Percentiles rank a stretch among this genome's conserved stretches.
phyloP scores from a whole-genome alignment of 2,797 vertebrate genomes.

The Onychomys leucogaster region DNA sequence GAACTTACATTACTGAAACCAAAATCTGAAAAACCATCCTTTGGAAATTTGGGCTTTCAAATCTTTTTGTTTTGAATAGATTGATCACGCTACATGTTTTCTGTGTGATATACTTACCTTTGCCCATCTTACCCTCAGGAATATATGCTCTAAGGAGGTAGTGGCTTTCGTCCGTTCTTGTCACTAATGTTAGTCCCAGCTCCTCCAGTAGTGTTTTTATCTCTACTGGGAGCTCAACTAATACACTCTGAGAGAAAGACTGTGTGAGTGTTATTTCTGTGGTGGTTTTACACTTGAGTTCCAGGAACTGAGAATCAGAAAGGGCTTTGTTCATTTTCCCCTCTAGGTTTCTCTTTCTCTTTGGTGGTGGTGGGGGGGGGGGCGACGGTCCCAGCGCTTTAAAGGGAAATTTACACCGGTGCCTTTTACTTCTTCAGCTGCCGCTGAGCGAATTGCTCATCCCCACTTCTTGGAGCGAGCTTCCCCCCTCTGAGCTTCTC shows the following conservation, averaged over 20 bases:
- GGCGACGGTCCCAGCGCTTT: neutral
- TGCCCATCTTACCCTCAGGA: neutral
- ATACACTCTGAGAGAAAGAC: neutral
- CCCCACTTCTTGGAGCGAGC: conserved; percentile 56
- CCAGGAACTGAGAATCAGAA: neutral
- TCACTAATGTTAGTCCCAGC: no score
- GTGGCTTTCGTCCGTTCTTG: neutral
- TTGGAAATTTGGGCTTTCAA: neutral
- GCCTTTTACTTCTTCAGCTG: conserved; percentile 38
- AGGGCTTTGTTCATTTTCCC: neutral
- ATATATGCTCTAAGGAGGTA: neutral
- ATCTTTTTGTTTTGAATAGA: neutral
- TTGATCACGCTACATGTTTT: neutral
- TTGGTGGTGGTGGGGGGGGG: neutral
- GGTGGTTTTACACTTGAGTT: neutral
- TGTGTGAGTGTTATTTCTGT: neutral
- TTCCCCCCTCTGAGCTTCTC: conserved; percentile 54
- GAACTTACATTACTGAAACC: neutral
- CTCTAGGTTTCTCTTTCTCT: neutral
- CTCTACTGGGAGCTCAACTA: neutral
- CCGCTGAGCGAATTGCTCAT: conserved; percentile 37
- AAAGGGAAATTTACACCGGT: neutral
- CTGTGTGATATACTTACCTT: neutral
- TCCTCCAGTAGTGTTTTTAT: neutral
- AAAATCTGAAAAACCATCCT: neutral